These are phyloP conservation scores for Herminia tarsipennalis DNA, from an alignment of 2,888 invertebrate genomes.

Conservation along the genomic window DNA sequence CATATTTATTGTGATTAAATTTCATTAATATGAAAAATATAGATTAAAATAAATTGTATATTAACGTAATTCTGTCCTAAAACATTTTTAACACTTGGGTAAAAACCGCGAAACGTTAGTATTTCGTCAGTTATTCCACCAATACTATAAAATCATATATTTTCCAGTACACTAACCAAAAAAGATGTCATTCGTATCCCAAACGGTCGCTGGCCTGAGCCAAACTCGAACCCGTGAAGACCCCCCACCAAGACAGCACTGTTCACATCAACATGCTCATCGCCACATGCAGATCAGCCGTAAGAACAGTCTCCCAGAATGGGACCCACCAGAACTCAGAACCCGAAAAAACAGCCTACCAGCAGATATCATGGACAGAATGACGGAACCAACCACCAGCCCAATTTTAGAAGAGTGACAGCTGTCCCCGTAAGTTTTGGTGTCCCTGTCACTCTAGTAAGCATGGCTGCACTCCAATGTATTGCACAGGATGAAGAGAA, in stretches of 20 bases:
- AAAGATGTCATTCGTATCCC: constrained; percentile 84
- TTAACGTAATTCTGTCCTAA: too few species aligned
- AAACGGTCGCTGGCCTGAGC: constrained; percentile 84
- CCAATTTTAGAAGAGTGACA: constrained; percentile 76
- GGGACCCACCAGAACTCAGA: constrained; percentile 78
- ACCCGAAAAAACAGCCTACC: constrained; percentile 80
- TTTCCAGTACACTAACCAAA: constrained; percentile 54
- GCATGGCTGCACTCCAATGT: constrained; percentile 77
- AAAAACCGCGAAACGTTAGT: too few species aligned
- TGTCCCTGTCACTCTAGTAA: constrained; percentile 79
- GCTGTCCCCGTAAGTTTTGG: constrained; percentile 79
- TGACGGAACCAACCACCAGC: constrained; percentile 52
- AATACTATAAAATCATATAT: constrained; percentile 44
- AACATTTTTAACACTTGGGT: too few species aligned
- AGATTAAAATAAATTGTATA: too few species aligned
- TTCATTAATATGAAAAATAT: too few species aligned
- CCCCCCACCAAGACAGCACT: constrained; percentile 75
- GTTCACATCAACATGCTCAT: constrained; percentile 79
- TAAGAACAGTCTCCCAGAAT: constrained; percentile 82
- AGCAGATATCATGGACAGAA: constrained; percentile 71
- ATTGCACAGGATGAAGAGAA: constrained; percentile 63
- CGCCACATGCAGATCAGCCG: constrained; percentile 72
- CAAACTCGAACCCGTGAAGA: constrained; percentile 77
- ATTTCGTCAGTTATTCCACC: too few species aligned
- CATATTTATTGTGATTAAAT: too few species aligned